Evolutionary conservation across 2,888 invertebrate species (phyloP), one percentile per base, ranked within the genome.

Genomic region (Toxonevra muliebris): DNA sequence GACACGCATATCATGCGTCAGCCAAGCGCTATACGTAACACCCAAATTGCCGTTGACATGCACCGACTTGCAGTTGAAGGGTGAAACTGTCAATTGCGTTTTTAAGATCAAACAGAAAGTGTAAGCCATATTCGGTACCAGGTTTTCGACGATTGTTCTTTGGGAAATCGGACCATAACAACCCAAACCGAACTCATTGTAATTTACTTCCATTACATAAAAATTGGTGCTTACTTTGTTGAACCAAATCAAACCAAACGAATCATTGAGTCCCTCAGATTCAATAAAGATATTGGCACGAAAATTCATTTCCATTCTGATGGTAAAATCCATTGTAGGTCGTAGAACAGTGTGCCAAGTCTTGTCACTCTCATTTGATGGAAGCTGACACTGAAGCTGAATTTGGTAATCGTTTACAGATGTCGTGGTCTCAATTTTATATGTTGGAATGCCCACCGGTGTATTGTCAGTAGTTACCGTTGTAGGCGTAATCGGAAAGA

Each of bases 61-160:
- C 1, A 76, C 66, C 1, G 83, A 82, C 61, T 80, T 79, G 59
- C 83, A 83, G 19, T 75, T 79, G 67, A 82, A 80, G 1, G 83
- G 83, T 0, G 83, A 79, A 1, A 80, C 73, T 0, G 66, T 69
- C 3, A 66, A 43, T 1, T 76, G 69, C 17, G 75, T 68, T n/a
- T 71, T 71, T 0, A 73, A 43, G 0, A 80, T 72, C 59, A 83
- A 58, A 57, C 83, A 83, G 54, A 83, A 81, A 3, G 82, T 82
- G 57, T 83, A 83, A 0, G 82, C 73, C 8, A 72, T 71, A 62
- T 79, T 73, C 0, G 80, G 77, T n/a, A 72, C 17, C 2, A 83
- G 66, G 55, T 78, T 61, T 0, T 65, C 53, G 0, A 83, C 76
- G 1, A 74, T 71, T 1, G 78, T 79, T 1, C 72, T 57, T 9